Evolutionary conservation across 2,888 invertebrate genomes (phyloP).

Genomic region (Caenorhabditis wallacei): DNA sequence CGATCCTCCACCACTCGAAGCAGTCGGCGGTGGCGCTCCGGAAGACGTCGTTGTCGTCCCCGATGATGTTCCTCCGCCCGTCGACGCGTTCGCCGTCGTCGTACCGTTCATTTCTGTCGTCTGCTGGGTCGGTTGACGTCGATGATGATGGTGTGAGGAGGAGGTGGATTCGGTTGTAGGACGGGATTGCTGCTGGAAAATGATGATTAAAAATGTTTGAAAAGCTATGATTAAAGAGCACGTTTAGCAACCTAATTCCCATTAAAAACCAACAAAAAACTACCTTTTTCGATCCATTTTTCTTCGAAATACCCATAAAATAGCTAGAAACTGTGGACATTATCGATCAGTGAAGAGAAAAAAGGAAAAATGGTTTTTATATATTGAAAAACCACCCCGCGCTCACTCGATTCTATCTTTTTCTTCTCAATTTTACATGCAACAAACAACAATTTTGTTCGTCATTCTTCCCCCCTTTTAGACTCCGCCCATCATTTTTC

Average conservation of each 20-base stretch:
- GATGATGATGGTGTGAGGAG: constrained; percentile 34
- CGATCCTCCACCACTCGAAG: constrained; percentile 35
- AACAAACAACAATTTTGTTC: constrained; percentile 52
- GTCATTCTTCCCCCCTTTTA: background rate
- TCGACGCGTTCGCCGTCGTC: constrained; percentile 26
- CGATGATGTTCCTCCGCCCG: constrained; percentile 20
- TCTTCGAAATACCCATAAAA: constrained; percentile 54
- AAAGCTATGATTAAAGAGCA: no score
- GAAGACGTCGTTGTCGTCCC: constrained; percentile 41
- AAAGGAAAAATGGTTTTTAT: constrained; percentile 2
- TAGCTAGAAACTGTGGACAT: constrained; percentile 58
- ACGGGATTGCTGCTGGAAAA: constrained; percentile 44
- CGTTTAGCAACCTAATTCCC: no score
- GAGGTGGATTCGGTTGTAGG: constrained; percentile 24
- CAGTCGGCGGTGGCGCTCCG: constrained; percentile 34
- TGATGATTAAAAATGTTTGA: background rate
- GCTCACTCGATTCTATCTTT: constrained; percentile 5
- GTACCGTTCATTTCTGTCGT: constrained; percentile 64
- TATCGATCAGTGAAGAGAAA: background rate
- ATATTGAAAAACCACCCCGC: constrained; percentile 43
- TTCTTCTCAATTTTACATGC: constrained; percentile 31
- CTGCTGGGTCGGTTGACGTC: constrained; percentile 5
- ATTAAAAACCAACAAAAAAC: background rate
- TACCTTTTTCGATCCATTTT: constrained; percentile 29
- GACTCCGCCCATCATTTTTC: constrained; percentile 10